A percentile compares a stretch with the other conserved stretches of the same genome.
These are phyloP conservation scores for Actinia tenebrosa DNA, from an alignment of 64 coral and sea anemone species.

Conservation along the genomic window DNA sequence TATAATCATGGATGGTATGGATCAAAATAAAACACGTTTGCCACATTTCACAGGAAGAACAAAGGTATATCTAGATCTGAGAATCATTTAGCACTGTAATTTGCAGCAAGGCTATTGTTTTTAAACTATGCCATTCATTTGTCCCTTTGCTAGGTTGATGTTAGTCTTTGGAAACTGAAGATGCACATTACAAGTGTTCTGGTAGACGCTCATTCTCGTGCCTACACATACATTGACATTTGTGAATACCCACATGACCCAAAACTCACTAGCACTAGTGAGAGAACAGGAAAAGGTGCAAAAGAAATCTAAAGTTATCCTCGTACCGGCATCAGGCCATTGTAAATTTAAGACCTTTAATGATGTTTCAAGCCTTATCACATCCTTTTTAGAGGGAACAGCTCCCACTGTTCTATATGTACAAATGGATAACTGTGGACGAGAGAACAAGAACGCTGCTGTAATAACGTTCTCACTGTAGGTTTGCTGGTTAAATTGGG, in stretches of 20 bases:
- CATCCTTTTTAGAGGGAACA: neutral
- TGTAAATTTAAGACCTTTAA: neutral
- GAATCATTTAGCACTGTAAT: neutral
- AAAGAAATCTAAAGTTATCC: neutral
- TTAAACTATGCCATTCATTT: neutral
- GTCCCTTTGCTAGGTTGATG: constrained; percentile 5
- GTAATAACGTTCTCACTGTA: neutral
- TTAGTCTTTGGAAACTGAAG: constrained; percentile 5
- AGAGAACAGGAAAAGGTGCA: neutral
- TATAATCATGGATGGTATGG: constrained; percentile 34
- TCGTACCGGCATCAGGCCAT: no score
- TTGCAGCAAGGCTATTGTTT: neutral
- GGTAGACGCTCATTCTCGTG: neutral
- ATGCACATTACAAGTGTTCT: constrained; percentile 20
- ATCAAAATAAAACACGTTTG: constrained; percentile 34
- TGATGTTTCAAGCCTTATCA: neutral
- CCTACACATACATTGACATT: neutral
- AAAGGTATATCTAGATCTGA: neutral
- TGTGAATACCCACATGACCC: constrained; percentile 39
- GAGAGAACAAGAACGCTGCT: constrained; percentile 1
- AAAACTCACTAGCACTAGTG: constrained; percentile 15
- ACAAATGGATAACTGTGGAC: constrained; percentile 32
- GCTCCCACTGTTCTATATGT: constrained; percentile 7
- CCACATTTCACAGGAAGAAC: constrained; percentile 1
- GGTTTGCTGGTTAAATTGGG: neutral